A percentile compares a stretch with the other conserved stretches of the same genome.
Evolutionary conservation across 2,797 vertebrate species (phyloP).

Genomic region (Varecia variegata): DNA sequence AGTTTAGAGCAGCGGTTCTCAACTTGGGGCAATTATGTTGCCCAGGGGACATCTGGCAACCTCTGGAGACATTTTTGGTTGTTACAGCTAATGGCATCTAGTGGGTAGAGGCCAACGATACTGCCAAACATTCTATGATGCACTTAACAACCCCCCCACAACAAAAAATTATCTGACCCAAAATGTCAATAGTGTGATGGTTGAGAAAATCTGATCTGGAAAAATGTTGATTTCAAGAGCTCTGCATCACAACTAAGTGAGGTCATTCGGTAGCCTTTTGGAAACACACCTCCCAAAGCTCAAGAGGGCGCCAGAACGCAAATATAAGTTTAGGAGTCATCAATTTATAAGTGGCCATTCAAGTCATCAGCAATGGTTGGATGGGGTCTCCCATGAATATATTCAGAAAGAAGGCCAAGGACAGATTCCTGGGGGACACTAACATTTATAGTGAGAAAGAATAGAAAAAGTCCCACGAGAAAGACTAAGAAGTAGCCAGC

Average conservation of each 20-base stretch:
- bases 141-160: not conserved
- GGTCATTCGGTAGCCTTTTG: not conserved
- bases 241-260: not conserved
- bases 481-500: not conserved
- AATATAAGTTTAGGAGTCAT: slow-evolving; percentile 19
- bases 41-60: not conserved
- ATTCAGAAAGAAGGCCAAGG: not conserved
- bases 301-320: not conserved
- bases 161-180: not conserved
- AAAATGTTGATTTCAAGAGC: not conserved
- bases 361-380: not conserved
- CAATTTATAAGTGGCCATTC: not conserved
- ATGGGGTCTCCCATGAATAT: not conserved
- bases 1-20: not conserved
- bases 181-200: not conserved
- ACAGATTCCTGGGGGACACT: not conserved
- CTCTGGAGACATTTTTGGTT: not conserved
- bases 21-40: not conserved
- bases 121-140: not conserved
- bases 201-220: not conserved
- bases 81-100: not conserved
- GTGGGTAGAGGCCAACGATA: not conserved
- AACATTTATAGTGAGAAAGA: not conserved
- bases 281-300: not conserved
- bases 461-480: not conserved